Evolutionary conservation across 2,888 invertebrate species (phyloP), one percentile per base, ranked within the genome.

Genomic region (Drosophila anomelani): DNA sequence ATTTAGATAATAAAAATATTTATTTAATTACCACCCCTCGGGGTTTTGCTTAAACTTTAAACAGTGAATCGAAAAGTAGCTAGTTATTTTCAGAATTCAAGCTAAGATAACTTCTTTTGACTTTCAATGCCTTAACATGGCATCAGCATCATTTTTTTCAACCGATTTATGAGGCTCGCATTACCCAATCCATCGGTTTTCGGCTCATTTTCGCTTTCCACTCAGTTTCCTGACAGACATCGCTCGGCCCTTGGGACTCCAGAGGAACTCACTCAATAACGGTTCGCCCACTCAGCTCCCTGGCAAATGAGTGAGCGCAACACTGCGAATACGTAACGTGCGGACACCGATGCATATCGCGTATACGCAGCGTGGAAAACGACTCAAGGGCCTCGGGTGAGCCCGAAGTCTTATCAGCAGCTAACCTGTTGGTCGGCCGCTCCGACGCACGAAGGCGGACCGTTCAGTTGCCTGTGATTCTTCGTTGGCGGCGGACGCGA

Each of bases 401-500:
- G 53, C 55, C 79, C 88, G 89, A 80, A 68, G 60, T 34, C 88
- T 88, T 89, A 85, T 85, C 88, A 89, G 77, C 69, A 59, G 61
- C 60, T 80, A 89, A 89, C 88, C 85, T 88, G 86, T 89, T 88
- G 89, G 89, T 74, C 56, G 66, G 60, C 56, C 23, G 34, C 26
- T 17, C 46, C 39, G 71, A 47, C 58, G 10, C 70, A 23, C 70
- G 55, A 71, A 54, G 44, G 41, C 34, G 41, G 44, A 51, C 34
- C 79, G 69, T 62, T 85, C 88, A 86, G 86, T 86, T 89, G 86
- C 80, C 77, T 88, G 81, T 86, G 78, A 80, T 78, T 77, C 77
- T 75, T 89, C 87, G 81, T 81, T 71, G 84, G 68, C 75, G 78
- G 54, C 75, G 76, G 90, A 85, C 82, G 81, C 80, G 71, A 69